Conservation (phyloP, 2,888 invertebrate genomes). For the Lepidonotus clava region DNA sequence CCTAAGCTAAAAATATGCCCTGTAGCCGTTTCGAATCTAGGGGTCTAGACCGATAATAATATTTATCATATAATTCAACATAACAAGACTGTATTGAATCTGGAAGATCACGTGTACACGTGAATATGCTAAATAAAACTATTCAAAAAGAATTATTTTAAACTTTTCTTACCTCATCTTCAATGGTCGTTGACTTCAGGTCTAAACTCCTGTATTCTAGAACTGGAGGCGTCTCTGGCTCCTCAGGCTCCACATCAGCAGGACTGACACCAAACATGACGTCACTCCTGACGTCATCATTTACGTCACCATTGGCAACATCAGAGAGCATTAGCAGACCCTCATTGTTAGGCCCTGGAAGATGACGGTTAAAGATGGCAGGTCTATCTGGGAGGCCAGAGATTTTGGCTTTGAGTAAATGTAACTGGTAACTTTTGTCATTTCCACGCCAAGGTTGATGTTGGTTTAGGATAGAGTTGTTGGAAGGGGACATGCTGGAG, state of each 20-base stretch:
- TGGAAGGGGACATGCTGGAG: not conserved
- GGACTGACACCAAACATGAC: not conserved
- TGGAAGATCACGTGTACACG: too few species aligned
- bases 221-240: too few species aligned
- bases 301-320: not conserved
- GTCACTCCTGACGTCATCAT: not conserved
- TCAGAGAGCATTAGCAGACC: conserved; percentile 39
- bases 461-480: not conserved
- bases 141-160: too few species aligned
- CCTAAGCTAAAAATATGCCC: too few species aligned
- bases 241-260: too few species aligned
- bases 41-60: too few species aligned
- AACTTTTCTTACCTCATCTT: not conserved
- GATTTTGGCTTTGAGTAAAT: conserved; percentile 8
- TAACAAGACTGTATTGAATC: too few species aligned
- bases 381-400: conserved; percentile 41
- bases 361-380: conserved; percentile 48
- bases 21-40: too few species aligned
- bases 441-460: conserved; percentile 35
- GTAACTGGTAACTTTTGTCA: conserved; percentile 10
- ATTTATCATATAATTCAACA: too few species aligned
- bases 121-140: too few species aligned
- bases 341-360: conserved; percentile 47
- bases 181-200: not conserved
- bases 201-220: too few species aligned